phyloP scores from a whole-genome alignment of 2,113 vertebrate genomes.

The Triplophysa dalaica region DNA sequence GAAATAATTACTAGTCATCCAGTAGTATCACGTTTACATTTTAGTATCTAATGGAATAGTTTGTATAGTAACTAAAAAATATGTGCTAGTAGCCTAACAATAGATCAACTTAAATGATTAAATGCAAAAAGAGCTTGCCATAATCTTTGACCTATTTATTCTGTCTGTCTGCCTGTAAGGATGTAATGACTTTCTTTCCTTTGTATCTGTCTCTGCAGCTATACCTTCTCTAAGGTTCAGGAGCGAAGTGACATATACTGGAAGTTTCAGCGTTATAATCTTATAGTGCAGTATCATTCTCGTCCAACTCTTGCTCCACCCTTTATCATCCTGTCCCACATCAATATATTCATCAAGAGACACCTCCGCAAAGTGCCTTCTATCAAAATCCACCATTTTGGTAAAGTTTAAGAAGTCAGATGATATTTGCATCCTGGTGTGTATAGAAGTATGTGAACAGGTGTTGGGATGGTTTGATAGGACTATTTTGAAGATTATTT shows the following conservation, averaged over 20 bases:
- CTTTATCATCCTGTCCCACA: conserved; percentile 85
- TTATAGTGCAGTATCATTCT: conserved; percentile 86
- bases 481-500: too few relatives aligned
- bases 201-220: conserved; percentile 65
- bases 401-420: conserved; percentile 53
- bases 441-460: not conserved
- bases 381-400: conserved; percentile 66
- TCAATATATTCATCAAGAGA: conserved; percentile 78
- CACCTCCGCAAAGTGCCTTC: conserved; percentile 65
- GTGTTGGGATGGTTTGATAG: too few relatives aligned
- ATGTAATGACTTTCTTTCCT: not conserved
- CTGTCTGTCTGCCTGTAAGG: not conserved
- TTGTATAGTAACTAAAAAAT: too few relatives aligned
- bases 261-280: conserved; percentile 89
- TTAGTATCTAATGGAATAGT: too few relatives aligned
- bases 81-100: too few relatives aligned
- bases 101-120: too few relatives aligned
- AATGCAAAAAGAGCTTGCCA: too few relatives aligned
- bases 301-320: conserved; percentile 84
- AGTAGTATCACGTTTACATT: too few relatives aligned
- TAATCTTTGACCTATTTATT: not conserved
- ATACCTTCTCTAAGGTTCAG: conserved; percentile 87
- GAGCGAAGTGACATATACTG: conserved; percentile 87
- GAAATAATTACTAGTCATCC: too few relatives aligned
- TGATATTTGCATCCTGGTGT: not conserved